phyloP scores from a whole-genome alignment of 2,797 vertebrate genomes.

The Rhinichthys osculus region DNA sequence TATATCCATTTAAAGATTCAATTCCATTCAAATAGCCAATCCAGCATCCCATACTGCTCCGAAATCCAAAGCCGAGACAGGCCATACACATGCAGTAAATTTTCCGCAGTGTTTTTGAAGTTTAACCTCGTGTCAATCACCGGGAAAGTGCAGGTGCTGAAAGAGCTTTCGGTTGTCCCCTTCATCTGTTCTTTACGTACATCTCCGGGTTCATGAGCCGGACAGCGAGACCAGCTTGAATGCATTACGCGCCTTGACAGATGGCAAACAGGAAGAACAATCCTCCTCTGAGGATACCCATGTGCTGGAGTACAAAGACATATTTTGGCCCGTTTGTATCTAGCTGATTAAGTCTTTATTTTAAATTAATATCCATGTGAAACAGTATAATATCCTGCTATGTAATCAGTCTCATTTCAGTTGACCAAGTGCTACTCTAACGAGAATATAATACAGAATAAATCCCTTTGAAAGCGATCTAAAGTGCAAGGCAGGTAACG shows the following conservation, averaged over 20 bases:
- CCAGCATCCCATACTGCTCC: background rate
- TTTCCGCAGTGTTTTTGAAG: constrained; percentile 42
- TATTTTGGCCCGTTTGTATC: constrained; percentile 22
- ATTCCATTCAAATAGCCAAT: constrained; percentile 28
- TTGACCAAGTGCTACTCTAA: background rate
- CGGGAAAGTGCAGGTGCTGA: constrained; percentile 49
- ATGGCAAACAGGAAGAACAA: constrained; percentile 50
- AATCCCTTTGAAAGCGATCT: constrained; percentile 19
- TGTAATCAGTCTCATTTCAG: constrained; percentile 22
- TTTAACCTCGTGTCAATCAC: constrained; percentile 26
- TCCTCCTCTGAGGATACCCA: constrained; percentile 38
- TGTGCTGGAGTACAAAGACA: constrained; percentile 31
- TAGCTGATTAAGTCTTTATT: constrained; percentile 47
- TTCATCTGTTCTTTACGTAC: constrained; percentile 48
- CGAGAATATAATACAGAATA: background rate
- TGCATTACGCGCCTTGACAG: constrained; percentile 49
- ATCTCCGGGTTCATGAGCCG: constrained; percentile 44
- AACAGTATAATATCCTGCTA: constrained; percentile 21
- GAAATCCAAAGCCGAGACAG: background rate
- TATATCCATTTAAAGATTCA: constrained; percentile 13
- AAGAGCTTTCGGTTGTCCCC: constrained; percentile 14
- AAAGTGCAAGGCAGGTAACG: constrained; percentile 50
- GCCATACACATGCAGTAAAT: constrained; percentile 25
- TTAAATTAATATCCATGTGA: constrained; percentile 48
- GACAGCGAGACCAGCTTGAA: constrained; percentile 48